Evolutionary conservation across 2,888 invertebrate species (phyloP).

Genomic region (Drosophila paucipuncta): DNA sequence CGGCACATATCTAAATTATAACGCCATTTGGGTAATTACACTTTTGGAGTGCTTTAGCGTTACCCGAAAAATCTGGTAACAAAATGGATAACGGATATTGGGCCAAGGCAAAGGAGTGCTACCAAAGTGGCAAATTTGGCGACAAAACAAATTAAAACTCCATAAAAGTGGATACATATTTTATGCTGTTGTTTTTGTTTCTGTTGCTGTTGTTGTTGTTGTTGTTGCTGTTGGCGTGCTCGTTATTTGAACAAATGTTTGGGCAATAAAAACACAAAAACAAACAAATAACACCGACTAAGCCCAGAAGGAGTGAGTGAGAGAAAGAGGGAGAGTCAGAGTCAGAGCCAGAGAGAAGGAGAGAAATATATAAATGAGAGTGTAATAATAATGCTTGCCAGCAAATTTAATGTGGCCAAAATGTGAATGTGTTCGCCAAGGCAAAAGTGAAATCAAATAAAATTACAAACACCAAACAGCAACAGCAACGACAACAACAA

Average conservation of each 20-base stretch:
- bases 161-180: constrained; percentile 77
- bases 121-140: constrained; percentile 59
- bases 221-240: constrained; percentile 21
- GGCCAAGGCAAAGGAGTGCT: constrained; percentile 35
- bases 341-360: constrained; percentile 1
- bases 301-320: constrained; percentile 2
- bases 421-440: constrained; percentile 23
- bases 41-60: constrained; percentile 70
- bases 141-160: constrained; percentile 80
- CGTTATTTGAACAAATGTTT: constrained; percentile 75
- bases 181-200: constrained; percentile 53
- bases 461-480: constrained; percentile 49
- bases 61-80: constrained; percentile 43
- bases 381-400: constrained; percentile 62
- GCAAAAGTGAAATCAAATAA: constrained; percentile 70
- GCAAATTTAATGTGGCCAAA: constrained; percentile 64
- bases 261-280: constrained; percentile 62
- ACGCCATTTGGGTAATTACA: constrained; percentile 77
- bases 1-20: constrained; percentile 68
- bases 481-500: constrained; percentile 16
- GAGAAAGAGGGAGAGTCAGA: background rate
- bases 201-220: constrained; percentile 28
- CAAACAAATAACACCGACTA: constrained; percentile 39
- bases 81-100: constrained; percentile 57
- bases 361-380: constrained; percentile 2